Percentiles rank a stretch among this genome's conserved stretches.
These are phyloP conservation scores for Poeciliopsis turrubarensis DNA, from an alignment of 2,113 vertebrate species.

Conservation along the genomic window DNA sequence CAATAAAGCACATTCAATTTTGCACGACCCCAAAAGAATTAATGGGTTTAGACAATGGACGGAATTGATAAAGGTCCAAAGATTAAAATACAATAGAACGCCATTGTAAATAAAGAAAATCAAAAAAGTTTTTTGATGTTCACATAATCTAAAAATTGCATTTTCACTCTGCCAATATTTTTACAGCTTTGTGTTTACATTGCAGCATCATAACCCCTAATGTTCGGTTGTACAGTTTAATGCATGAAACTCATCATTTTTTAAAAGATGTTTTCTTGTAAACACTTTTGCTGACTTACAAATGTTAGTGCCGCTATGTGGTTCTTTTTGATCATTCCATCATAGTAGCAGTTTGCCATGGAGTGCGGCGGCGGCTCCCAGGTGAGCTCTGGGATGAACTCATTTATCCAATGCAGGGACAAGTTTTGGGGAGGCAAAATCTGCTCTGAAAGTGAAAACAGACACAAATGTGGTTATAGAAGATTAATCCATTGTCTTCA, in stretches of 20 bases:
- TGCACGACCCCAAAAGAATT: no score
- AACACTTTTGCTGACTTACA: not conserved
- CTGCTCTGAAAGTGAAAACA: constrained; percentile 4
- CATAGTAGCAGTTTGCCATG: fast-evolving
- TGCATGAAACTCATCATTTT: not conserved
- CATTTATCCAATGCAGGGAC: not conserved
- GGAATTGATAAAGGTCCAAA: no score
- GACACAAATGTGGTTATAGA: not conserved
- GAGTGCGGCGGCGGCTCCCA: constrained; percentile 11
- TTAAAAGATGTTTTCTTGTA: not conserved
- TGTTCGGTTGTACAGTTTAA: not conserved
- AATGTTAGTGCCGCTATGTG: fast-evolving
- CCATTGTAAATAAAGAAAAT: no score
- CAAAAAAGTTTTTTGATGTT: no score
- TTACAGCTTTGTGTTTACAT: no score
- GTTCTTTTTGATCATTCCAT: fast-evolving
- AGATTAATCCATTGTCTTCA: not conserved
- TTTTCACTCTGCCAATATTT: no score
- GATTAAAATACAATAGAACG: no score
- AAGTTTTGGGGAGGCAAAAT: constrained; percentile 28
- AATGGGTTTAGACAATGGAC: no score
- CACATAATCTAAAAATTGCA: no score
- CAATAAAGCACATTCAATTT: no score
- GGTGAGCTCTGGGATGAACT: fast-evolving
- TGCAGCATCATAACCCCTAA: no score